A percentile compares a stretch with the other conserved stretches of the same genome.
phyloP scores from a whole-genome alignment of 2,888 invertebrate species.

The Synanthedon vespiformis region DNA sequence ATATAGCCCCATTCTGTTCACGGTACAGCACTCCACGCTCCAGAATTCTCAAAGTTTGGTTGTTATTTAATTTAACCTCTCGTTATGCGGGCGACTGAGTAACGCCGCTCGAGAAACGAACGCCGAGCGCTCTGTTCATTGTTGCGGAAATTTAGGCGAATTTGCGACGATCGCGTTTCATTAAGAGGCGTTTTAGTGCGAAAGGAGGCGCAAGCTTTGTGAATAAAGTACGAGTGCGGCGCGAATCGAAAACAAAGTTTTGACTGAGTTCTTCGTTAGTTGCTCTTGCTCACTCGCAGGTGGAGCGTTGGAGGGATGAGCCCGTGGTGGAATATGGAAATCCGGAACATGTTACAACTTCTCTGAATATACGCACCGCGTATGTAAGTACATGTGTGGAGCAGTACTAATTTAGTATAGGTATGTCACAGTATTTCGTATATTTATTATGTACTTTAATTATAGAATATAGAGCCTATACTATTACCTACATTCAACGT shows the following conservation, averaged over 20 bases:
- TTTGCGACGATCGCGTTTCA: conserved; percentile 61
- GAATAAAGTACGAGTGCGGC: conserved; percentile 36
- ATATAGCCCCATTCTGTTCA: conserved; percentile 27
- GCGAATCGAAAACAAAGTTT: conserved; percentile 53
- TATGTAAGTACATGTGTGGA: not conserved
- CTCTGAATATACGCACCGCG: not conserved
- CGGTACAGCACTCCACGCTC: conserved; percentile 21
- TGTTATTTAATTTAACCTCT: conserved; percentile 65
- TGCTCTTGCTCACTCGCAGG: conserved; percentile 54
- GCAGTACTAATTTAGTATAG: no score
- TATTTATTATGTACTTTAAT: no score
- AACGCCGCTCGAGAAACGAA: conserved; percentile 40
- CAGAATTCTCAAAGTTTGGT: conserved; percentile 43
- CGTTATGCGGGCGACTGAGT: conserved; percentile 51
- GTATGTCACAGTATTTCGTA: no score
- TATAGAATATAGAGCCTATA: no score
- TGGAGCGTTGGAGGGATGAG: conserved; percentile 20
- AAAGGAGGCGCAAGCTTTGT: conserved; percentile 46
- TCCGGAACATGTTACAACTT: conserved; percentile 10
- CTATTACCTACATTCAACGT: no score
- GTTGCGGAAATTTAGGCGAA: conserved; percentile 62
- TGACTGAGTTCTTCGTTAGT: conserved; percentile 55
- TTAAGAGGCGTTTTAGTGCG: conserved; percentile 55
- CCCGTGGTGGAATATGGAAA: conserved; percentile 17
- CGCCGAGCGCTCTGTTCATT: conserved; percentile 43